These are phyloP conservation scores for Fistularia tabacaria DNA, from an alignment of 2,797 vertebrate species.

Conservation along the genomic window DNA sequence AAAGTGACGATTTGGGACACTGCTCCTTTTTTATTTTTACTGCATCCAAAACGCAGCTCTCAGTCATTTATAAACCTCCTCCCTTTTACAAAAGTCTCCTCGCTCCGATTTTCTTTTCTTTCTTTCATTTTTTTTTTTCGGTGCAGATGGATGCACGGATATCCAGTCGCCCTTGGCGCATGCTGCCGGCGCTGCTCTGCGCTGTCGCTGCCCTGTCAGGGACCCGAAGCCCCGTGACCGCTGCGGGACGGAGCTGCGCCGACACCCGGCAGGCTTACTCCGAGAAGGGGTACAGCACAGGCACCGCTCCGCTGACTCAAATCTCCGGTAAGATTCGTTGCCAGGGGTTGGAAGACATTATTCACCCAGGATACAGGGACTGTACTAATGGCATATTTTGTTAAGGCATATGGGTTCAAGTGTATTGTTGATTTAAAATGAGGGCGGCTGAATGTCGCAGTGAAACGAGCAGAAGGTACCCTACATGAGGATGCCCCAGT, in stretches of 20 bases:
- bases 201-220: slow-evolving; percentile 53
- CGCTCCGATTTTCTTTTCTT: background rate
- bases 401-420: background rate
- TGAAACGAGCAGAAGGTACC: background rate
- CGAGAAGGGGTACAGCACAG: slow-evolving; percentile 81
- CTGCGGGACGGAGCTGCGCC: slow-evolving; percentile 78
- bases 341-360: background rate
- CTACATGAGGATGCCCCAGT: slow-evolving; percentile 11
- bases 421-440: background rate
- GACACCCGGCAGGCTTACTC: slow-evolving; percentile 84
- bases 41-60: slow-evolving; percentile 10
- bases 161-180: slow-evolving; percentile 18
- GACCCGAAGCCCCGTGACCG: slow-evolving; percentile 59
- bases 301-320: slow-evolving; percentile 77
- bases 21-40: slow-evolving; percentile 33
- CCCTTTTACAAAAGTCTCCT: slow-evolving; percentile 3
- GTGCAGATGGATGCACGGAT: slow-evolving; percentile 54
- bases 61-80: slow-evolving; percentile 21
- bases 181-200: slow-evolving; percentile 61
- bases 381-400: background rate
- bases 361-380: too few relatives aligned
- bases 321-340: slow-evolving; percentile 79
- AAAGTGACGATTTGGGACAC: slow-evolving; percentile 31
- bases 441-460: background rate
- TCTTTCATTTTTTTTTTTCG: background rate